Evolutionary conservation across 2,888 invertebrate species (phyloP), one percentile per base, ranked within the genome.

Genomic region (Graphium colonna): DNA sequence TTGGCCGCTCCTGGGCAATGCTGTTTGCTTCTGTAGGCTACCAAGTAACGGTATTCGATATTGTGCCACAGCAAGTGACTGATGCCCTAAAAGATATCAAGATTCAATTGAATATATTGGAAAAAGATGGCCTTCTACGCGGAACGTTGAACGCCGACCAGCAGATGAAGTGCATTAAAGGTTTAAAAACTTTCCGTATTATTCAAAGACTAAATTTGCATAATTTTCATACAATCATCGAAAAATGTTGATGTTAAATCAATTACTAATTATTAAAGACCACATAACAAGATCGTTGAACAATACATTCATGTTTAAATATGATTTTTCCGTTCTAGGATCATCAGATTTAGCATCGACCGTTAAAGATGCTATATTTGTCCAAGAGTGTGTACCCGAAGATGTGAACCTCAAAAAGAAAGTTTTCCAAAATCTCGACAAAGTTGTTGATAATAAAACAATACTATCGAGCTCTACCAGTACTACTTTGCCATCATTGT

Each of bases 1-100:
- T 99, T 67, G 99, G 98, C 1, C 93, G 96, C 52, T 98, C 98
- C 67, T 99, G 98, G 97, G 95, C 98, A 0, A 98, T 98, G 97
- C 90, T 98, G 31, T 99, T 98, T 80, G 97, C 97, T 0, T 94
- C 96, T 7, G 96, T 94, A 3, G 98, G 98, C 8, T 98, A 98
- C 79, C 91, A 94, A 73, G 98, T 98, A 21, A 91, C 91, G 10
- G 90, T 99, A 45, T 98, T 93, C 76, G 99, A 99, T 71, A 94
- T 96, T 48, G 87, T 95, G 33, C 91, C 93, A 0, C 91, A 94
- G 59, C 96, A 96, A 81, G 92, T 97, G 17, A 79, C 92, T 9
- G 91, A 91, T 45, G 97, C 97, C 0, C 79, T 97, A 0, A 90
- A 86, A 4, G 94, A 96, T 61, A 95, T 98, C 46, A 81, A 93